A percentile compares a stretch with the other conserved stretches of the same genome.
Conservation (phyloP, 2,113 vertebrate genomes). For the Lucifuga dentata region DNA sequence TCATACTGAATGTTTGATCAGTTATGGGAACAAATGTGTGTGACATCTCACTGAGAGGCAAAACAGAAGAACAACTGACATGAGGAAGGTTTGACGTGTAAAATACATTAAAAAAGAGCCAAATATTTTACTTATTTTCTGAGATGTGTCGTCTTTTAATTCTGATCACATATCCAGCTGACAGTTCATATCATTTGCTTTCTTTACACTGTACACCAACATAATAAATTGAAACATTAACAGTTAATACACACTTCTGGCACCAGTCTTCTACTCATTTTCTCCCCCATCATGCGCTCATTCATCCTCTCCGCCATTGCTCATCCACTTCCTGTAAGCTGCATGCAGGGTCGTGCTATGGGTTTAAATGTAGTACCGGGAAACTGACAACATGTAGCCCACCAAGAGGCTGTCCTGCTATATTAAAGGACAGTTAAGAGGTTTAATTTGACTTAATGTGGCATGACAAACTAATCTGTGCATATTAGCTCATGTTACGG, state of each 20-base stretch:
- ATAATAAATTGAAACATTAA: too few species aligned
- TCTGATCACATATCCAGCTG: too few species aligned
- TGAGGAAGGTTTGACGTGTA: too few species aligned
- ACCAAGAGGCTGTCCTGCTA: constrained; percentile 16
- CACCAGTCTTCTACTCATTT: constrained; percentile 1
- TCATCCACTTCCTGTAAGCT: constrained; percentile 78
- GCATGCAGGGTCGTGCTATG: constrained; percentile 45
- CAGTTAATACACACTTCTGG: background rate
- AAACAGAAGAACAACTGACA: too few species aligned
- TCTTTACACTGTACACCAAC: too few species aligned
- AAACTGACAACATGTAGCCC: constrained; percentile 51
- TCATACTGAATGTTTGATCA: background rate
- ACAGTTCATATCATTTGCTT: too few species aligned
- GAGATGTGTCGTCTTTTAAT: too few species aligned
- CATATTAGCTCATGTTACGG: background rate
- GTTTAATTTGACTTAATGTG: too few species aligned
- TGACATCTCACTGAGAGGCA: too few species aligned
- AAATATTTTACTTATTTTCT: too few species aligned
- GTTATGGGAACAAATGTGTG: background rate
- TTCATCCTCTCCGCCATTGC: constrained; percentile 54
- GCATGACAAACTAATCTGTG: background rate
- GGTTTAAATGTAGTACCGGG: constrained; percentile 67
- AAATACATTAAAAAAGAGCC: too few species aligned
- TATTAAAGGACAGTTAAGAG: background rate
- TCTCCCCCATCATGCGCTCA: constrained; percentile 26